These are phyloP conservation scores for Sus scrofa DNA, from an alignment of 2,113 vertebrate species.

Conservation along the genomic window T2T-Sscrofa CM000825.6:61278001-61278500, in stretches of 20 bases:
- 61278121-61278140: background rate
- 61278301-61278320: background rate
- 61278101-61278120: background rate
- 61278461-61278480: background rate
- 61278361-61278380: background rate
- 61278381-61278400: rapidly evolving
- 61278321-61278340: background rate
- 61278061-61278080: background rate
- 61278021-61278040: rapidly evolving
- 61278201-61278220: background rate
- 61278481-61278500: rapidly evolving
- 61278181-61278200: background rate
- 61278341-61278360: background rate
- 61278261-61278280: background rate
- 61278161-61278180: background rate
- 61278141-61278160: too few species aligned
- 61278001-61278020: background rate
- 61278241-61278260: too few species aligned
- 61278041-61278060: background rate
- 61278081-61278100: background rate
- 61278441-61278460: rapidly evolving
- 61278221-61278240: rapidly evolving
- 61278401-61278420: rapidly evolving
- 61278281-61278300: background rate
- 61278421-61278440: rapidly evolving